Base-by-base conservation (phyloP, 2,113 vertebrate genomes). In the Tautogolabrus adspersus region DNA sequence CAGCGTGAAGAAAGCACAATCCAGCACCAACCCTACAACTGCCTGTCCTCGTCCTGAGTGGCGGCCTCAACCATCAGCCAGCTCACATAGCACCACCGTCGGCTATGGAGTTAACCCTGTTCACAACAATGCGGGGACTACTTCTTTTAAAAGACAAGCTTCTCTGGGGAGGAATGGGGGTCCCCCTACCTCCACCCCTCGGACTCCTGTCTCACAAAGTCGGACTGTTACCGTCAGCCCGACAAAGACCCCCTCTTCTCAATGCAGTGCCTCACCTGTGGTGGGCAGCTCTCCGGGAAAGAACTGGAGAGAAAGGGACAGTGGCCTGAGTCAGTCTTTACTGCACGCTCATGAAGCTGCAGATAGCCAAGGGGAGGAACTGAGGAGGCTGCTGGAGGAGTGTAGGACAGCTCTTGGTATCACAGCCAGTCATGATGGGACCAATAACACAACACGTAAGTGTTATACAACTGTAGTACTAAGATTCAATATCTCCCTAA, bases 381-480 rank as follows among this genome's bases (percentile, higher is more conserved):
- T 93, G 37, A 57, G 81, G 58, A 88, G 72, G n/a, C 87, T 94
- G 46, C 70, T 93, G 72, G 86, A 90, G 44, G 90, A 94, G 79
- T 93, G 90, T 68, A 81, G 73, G 66, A 72, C 70, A 13, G 62
- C 88, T 16, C 69, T 95, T 79, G 92, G 88, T 9, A 47, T 88
- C 42, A 1, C 72, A 37, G 55, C 26, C 37, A 66, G 44, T 40
- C 65, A 87, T 34, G 87, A 89, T 3, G 81, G 18, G 18, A 62
- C 84, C 51, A 66, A 58, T 3, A 86, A 77, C 60, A 37, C 87
- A 15, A 61, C 86, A 76, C 93, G 95, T 87, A 75, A 89, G 91
- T 72, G 9, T 46, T 13, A 51, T 47, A 5, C 51, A 16, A 16
- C 2, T 67, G 46, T 46, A 72, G 2, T 30, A 1, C 4, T 15